These are phyloP conservation scores for Drosophila cracens DNA, from an alignment of 2,888 invertebrate species.

Conservation along the genomic window DNA sequence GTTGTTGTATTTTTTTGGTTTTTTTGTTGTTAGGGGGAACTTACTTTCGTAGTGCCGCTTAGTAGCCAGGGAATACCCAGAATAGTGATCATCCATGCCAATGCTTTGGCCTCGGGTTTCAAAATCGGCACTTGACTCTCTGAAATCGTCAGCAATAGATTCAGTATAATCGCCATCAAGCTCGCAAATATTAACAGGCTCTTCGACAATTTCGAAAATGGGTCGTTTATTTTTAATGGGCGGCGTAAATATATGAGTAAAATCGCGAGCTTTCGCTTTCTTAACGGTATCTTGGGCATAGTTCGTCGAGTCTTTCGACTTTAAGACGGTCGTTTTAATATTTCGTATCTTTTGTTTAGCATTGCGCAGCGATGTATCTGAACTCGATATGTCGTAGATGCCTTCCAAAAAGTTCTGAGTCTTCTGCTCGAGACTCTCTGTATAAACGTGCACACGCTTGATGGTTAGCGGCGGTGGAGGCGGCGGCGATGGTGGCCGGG, in stretches of 20 bases:
- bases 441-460: conserved; percentile 84
- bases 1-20: not conserved
- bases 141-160: conserved; percentile 81
- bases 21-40: conserved; percentile 52
- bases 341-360: conserved; percentile 85
- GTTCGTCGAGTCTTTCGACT: conserved; percentile 84
- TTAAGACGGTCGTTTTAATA: conserved; percentile 84
- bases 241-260: conserved; percentile 84
- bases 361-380: conserved; percentile 83
- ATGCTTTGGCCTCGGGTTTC: conserved; percentile 80
- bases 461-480: conserved; percentile 82
- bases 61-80: conserved; percentile 87
- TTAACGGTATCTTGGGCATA: conserved; percentile 85
- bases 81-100: conserved; percentile 84
- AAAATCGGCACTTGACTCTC: conserved; percentile 79
- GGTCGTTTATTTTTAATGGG: conserved; percentile 82
- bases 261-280: conserved; percentile 85
- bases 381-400: conserved; percentile 79
- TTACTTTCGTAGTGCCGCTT: conserved; percentile 86
- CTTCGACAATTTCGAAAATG: conserved; percentile 84
- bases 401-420: conserved; percentile 84
- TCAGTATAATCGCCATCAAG: conserved; percentile 78
- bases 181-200: conserved; percentile 71
- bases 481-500: conserved; percentile 82
- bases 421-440: conserved; percentile 84